Evolutionary conservation across 2,888 invertebrate genomes (phyloP).

Genomic region (Steinernema hermaphroditum): DNA sequence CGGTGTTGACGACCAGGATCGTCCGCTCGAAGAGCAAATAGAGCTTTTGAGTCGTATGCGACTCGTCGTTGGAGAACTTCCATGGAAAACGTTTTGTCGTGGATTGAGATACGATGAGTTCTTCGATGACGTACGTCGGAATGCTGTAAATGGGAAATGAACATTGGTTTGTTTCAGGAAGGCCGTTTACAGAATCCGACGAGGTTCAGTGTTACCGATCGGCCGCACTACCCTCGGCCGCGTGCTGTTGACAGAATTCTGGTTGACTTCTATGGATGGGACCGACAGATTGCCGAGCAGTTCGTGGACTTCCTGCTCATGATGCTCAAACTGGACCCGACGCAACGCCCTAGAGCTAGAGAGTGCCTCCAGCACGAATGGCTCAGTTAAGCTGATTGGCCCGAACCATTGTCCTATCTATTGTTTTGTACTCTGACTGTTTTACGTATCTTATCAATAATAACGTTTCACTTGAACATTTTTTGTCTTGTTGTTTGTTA

Average conservation of each 20-base stretch:
- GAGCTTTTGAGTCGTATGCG: background rate
- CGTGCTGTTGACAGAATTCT: background rate
- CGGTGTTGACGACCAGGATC: conserved; percentile 83
- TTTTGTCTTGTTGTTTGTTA: too few relatives aligned
- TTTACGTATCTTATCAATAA: too few relatives aligned
- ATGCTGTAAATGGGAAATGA: too few relatives aligned
- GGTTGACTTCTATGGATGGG: background rate
- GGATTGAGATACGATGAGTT: too few relatives aligned
- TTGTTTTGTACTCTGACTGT: too few relatives aligned
- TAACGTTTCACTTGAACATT: too few relatives aligned
- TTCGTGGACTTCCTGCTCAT: background rate
- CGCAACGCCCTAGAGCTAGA: background rate
- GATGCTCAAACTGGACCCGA: conserved; percentile 12
- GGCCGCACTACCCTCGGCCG: background rate
- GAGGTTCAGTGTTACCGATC: too few relatives aligned
- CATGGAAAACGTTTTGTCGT: background rate
- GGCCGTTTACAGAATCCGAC: too few relatives aligned
- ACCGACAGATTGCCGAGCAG: background rate
- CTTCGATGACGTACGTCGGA: too few relatives aligned
- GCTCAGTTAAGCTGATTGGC: too few relatives aligned
- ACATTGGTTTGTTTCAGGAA: too few relatives aligned
- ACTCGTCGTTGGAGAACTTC: background rate
- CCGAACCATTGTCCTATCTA: too few relatives aligned
- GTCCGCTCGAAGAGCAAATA: background rate
- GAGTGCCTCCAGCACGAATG: background rate